phyloP scores from a whole-genome alignment of 1,140 invertebrate species.

The Diorhabda sublineata region DNA sequence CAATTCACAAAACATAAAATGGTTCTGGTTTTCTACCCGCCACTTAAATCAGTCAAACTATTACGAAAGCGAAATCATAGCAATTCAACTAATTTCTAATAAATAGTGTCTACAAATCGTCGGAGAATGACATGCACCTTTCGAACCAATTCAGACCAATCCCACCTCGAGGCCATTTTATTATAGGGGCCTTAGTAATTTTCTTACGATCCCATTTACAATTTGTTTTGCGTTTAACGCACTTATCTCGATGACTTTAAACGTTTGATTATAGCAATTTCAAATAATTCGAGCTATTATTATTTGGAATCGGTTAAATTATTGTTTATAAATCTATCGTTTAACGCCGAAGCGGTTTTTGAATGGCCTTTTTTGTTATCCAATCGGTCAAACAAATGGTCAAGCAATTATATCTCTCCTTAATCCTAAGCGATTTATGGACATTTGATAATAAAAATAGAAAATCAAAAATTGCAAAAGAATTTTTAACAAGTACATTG shows the following conservation, averaged over 20 bases:
- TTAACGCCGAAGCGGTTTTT: conserved; percentile 28
- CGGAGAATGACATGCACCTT: conserved; percentile 40
- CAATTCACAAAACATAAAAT: conserved; percentile 26
- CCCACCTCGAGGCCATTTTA: conserved; percentile 9
- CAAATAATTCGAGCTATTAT: conserved; percentile 39
- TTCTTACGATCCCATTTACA: conserved; percentile 37
- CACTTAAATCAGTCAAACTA: conserved; percentile 17
- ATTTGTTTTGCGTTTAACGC: conserved; percentile 37
- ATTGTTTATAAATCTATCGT: conserved; percentile 42
- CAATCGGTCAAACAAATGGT: conserved; percentile 10
- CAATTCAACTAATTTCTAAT: conserved; percentile 41
- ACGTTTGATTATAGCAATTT: conserved; percentile 42
- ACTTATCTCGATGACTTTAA: conserved; percentile 35
- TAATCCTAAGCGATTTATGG: too few relatives aligned
- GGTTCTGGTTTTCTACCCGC: conserved; percentile 20
- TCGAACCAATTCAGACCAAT: conserved; percentile 23
- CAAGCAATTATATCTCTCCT: neutral
- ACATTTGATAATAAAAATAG: too few relatives aligned
- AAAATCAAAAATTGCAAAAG: too few relatives aligned
- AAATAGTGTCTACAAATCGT: conserved; percentile 40
- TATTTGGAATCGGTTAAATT: conserved; percentile 40
- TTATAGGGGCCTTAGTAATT: conserved; percentile 32
- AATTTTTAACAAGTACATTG: too few relatives aligned
- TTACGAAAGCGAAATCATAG: conserved; percentile 36
- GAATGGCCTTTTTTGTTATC: conserved; percentile 17